phyloP scores from a whole-genome alignment of 30 jellyfish, hydroid and myxozoan species.

The Hydractinia echinata region DNA sequence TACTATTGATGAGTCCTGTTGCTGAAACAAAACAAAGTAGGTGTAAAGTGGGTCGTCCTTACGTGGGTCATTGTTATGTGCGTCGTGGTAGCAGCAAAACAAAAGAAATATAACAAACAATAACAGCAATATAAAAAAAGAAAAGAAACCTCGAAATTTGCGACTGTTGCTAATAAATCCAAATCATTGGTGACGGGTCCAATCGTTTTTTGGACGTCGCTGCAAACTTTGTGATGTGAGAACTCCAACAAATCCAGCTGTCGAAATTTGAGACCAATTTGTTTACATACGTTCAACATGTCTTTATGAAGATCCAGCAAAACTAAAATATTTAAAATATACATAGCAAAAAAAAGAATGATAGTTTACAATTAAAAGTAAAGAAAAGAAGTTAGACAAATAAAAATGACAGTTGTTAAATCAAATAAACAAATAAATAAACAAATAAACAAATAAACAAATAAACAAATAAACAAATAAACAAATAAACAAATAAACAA shows the following conservation, averaged over 20 bases:
- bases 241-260: constrained; percentile 42
- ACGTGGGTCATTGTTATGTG: no score
- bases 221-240: constrained; percentile 9
- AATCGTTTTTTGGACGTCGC: not conserved
- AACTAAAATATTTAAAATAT: not conserved
- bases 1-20: not conserved
- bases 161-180: constrained; percentile 17
- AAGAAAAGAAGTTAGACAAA: not conserved
- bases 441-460: no score
- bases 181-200: not conserved
- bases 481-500: no score
- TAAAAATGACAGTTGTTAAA: not conserved
- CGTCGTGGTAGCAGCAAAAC: not conserved
- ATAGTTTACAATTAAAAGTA: not conserved
- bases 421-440: no score
- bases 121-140: not conserved
- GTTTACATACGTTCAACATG: constrained; percentile 11
- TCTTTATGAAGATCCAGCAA: constrained; percentile 30
- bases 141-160: constrained; percentile 12
- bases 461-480: no score
- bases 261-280: constrained; percentile 40
- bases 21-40: not conserved
- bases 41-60: no score
- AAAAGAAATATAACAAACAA: not conserved
- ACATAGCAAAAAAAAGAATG: no score